Evolutionary conservation across 2,888 invertebrate species (phyloP).

Genomic region (Heteromyza rotundicornis): DNA sequence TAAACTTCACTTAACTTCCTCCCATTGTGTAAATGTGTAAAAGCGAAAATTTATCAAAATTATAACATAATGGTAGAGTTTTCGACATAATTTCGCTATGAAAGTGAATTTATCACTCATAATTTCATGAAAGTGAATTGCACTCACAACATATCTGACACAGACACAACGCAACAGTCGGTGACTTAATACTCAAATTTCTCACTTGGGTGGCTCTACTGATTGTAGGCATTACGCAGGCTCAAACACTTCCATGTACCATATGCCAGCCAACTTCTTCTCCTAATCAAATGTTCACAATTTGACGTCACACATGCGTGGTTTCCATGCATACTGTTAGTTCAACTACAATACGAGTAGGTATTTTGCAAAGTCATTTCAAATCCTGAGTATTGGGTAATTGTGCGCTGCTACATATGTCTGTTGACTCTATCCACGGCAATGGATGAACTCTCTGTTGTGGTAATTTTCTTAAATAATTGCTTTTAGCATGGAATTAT

Average conservation of each 20-base stretch:
- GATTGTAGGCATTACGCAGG: conserved; percentile 33
- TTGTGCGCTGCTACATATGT: conserved; percentile 11
- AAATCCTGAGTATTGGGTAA: conserved; percentile 21
- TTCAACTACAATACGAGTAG: conserved; percentile 20
- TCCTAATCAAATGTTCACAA: background rate
- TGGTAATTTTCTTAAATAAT: conserved; percentile 51
- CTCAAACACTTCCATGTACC: conserved; percentile 38
- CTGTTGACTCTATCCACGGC: background rate
- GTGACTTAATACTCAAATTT: conserved; percentile 49
- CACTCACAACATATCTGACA: background rate
- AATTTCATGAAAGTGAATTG: conserved; percentile 22
- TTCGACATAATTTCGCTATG: conserved; percentile 6
- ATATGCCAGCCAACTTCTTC: conserved; percentile 2
- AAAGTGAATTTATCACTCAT: conserved; percentile 30
- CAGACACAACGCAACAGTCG: conserved; percentile 24
- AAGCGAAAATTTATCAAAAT: background rate
- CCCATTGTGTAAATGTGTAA: background rate
- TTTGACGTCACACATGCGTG: conserved; percentile 24
- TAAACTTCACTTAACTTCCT: too few relatives aligned
- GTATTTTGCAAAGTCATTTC: background rate
- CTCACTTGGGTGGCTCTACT: conserved; percentile 35
- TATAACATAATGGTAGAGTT: background rate
- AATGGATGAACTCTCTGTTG: conserved; percentile 23
- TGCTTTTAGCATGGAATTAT: conserved; percentile 34
- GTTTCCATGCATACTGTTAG: conserved; percentile 19